Evolutionary conservation across 2,797 vertebrate genomes (phyloP).

Genomic region (Kryptopterus vitreolus): DNA sequence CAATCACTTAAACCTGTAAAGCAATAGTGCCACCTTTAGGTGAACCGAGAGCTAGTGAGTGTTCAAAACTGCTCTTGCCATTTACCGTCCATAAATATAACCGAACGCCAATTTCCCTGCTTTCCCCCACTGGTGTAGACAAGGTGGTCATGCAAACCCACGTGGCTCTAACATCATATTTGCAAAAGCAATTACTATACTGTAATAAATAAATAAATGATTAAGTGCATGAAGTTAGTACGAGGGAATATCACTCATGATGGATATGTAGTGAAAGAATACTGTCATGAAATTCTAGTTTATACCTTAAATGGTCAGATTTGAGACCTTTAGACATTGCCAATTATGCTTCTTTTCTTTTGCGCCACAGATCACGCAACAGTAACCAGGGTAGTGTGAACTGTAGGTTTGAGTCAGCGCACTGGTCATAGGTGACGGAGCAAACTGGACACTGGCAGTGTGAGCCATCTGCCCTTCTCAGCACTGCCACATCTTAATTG

Average conservation of each 20-base stretch:
- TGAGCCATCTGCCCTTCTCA: conserved; percentile 30
- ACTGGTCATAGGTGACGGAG: conserved; percentile 28
- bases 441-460: conserved; percentile 23
- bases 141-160: conserved; percentile 37
- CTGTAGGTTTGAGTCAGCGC: conserved; percentile 25
- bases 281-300: neutral
- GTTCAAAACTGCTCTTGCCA: conserved; percentile 34
- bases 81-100: conserved; percentile 56
- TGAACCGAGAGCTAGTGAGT: neutral
- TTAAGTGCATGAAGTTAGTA: conserved; percentile 3
- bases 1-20: conserved; percentile 23
- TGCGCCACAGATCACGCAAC: neutral
- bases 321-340: no score
- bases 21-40: conserved; percentile 60
- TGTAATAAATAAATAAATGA: neutral
- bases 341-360: conserved; percentile 5
- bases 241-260: neutral
- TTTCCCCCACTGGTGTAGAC: conserved; percentile 48
- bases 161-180: conserved; percentile 31
- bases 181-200: neutral
- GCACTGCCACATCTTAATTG: conserved; percentile 33
- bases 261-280: neutral
- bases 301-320: neutral
- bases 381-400: conserved; percentile 27
- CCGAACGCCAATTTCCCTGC: conserved; percentile 51